Base-by-base conservation (phyloP, 2,797 vertebrate species). In the Kryptopterus vitreolus region DNA sequence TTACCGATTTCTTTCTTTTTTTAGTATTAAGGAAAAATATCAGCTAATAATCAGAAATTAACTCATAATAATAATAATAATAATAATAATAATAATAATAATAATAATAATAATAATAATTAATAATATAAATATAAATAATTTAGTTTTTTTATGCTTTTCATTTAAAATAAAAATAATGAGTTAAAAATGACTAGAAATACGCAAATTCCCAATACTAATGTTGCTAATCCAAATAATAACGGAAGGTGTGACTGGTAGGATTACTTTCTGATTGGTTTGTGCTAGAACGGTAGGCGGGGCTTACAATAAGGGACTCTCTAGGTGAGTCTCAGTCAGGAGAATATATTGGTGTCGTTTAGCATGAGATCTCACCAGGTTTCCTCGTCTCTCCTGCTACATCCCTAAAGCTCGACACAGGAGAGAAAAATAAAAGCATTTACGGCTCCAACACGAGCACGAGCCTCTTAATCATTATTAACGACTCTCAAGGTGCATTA, bases 391-490 rank as follows among this genome's bases (percentile, higher is more conserved):
- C 18, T 9, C 2, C 52, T 52, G 52, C 33, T 46, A 33, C 12
- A 72, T 50, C 50, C 11, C 53, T 6, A n/a, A 11, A 72, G 22
- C 69, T 33, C 18, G 9, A 35, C 35, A 55, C 50, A 72, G 52
- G 26, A 53, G 18, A 53, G 2, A 33, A 70, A 52, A 46, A 65
- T 35, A 16, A 13, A 33, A 43, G 38, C 0, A 50, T 52, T 22
- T 53, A 50, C 29, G n/a, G 29, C 3, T 72, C 12, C 12, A 72
- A 35, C 29, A 57, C 13, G 4, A 1, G 20, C 22, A 12, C 22
- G 4, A 57, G 50, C 50, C 70, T 35, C 20, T 35, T 55, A 72
- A 55, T 35, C 52, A 38, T 72, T 72, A 72, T 72, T 24, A 72
- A 55, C 3, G 31, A 35, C 29, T 72, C 20, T 72, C 52, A n/a